Base-by-base conservation (phyloP, 2,888 invertebrate genomes). In the Heliconius erato region DNA sequence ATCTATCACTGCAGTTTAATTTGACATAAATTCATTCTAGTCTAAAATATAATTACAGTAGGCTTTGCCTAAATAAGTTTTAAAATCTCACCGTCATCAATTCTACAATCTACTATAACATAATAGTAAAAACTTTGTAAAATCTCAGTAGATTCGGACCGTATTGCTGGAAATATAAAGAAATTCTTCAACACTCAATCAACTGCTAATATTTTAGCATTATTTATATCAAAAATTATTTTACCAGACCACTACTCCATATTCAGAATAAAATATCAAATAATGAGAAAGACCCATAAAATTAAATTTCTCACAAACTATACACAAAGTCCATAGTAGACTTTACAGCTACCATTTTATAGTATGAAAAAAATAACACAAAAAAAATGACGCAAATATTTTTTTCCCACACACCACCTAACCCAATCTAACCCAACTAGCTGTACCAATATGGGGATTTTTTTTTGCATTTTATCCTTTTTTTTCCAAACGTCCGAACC, bases 401-500 rank as follows among this genome's bases (percentile, higher is more conserved):
- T 80, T 59, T 54, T 59, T 68, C 23, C 59, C 69, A 80, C 74
- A 74, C 68, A 40, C 74, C 44, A 76, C 68, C 80, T 81, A 79
- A 82, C 80, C 79, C 82, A 78, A 83, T 83, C 86, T 86, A 85
- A 87, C 86, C 85, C 86, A 88, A 87, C 88, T 85, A 84, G 83
- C 84, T 78, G 79, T 82, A 84, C 81, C 85, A 85, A 85, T 85
- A 85, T 83, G 86, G 86, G 84, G 77, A 69, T 80, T 80, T 81
- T 54, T 54, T 63, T 76, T 69, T 79, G 84, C 80, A 85, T 85
- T 86, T 88, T 88, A 87, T 74, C 90, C 11, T 11, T 54, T 90
- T 91, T 92, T 91, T 91, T 90, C 85, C 86, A 85, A 88, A 83
- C 89, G 90, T 89, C 90, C 90, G 91, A 91, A 88, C 86, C 87